Percentiles rank a stretch among this genome's conserved stretches.
These are phyloP conservation scores for Odontothrips loti DNA, from an alignment of 2,888 invertebrate species.

Conservation along the genomic window DNA sequence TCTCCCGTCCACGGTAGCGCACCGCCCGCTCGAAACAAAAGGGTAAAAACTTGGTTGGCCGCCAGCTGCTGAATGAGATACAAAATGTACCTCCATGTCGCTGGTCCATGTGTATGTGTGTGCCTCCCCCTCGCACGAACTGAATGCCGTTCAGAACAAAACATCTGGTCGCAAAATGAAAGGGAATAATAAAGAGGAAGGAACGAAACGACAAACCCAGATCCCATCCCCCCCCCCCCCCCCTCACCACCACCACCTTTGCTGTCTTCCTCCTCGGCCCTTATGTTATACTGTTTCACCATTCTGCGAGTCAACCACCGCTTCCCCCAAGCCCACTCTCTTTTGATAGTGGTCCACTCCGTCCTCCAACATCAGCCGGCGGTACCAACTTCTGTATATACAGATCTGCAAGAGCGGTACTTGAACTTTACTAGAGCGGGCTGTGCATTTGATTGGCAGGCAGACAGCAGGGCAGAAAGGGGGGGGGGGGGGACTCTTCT, in stretches of 20 bases:
- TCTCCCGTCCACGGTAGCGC: constrained; percentile 30
- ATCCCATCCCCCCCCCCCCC: neutral
- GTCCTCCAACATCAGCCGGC: no score
- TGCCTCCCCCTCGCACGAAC: no score
- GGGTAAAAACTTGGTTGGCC: neutral
- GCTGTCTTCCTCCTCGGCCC: neutral
- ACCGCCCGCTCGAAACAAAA: constrained; percentile 30
- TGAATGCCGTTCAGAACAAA: neutral
- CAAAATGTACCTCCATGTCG: neutral
- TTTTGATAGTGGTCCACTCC: no score
- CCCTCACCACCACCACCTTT: neutral
- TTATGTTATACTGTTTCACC: no score
- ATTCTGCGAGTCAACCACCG: neutral
- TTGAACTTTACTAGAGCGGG: no score
- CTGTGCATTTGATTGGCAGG: no score
- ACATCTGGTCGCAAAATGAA: constrained; percentile 26
- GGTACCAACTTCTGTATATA: no score
- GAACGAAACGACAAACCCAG: constrained; percentile 11
- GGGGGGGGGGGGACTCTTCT: no score
- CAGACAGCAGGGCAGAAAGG: no score
- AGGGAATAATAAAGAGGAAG: constrained; percentile 19
- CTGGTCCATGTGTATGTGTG: neutral
- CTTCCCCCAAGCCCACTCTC: no score
- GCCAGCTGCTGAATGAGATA: no score
- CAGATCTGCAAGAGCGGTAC: no score